Base-by-base conservation (phyloP, 2,797 vertebrate species). In the Zenarchopterus dispar region DNA sequence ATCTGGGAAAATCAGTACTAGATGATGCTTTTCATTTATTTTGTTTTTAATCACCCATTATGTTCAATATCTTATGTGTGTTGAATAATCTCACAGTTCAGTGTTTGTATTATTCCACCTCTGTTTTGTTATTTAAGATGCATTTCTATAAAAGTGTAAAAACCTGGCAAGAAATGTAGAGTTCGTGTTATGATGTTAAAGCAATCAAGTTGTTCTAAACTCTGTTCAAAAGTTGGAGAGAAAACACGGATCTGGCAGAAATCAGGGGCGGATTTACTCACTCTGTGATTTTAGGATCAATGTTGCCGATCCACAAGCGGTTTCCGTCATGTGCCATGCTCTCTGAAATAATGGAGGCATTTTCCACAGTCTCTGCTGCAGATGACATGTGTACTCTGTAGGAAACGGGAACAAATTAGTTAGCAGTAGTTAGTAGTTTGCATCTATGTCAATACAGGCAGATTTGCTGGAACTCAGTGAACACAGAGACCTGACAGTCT, bases 241-340 rank as follows among this genome's bases (percentile, higher is more conserved):
- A 23, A 51, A 51, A 56, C 8, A 56, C 2, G n/a, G 23, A 3
- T 2, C 31, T 17, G 17, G 0, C 6, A 24, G n/a, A 47, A 42
- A 47, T 11, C 8, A 26, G 6, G 39, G 23, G 33, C 16, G 22
- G n/a, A 56, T 44, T 72, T 67, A 95, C 97, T 96, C 78, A 98
- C 97, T 98, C 97, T 82, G 97, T 98, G 86, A 99, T 97, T 92
- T 97, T 97, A 70, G 97, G 96, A 88, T 98, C 97, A 46, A 98
- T 94, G 91, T 98, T 98, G 41, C 97, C 97, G 56, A 99, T 98
- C 97, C 97, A 99, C 82, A 99, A 92, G 66, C 97, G 96, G 85
- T 98, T 97, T 46, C 97, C 96, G 36, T 98, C 97, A 81, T 97
- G 97, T 42, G 95, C 90, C 17, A 91, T 92, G 69, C 95, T 96